Evolutionary conservation across 2,797 vertebrate genomes (phyloP).

Genomic region (Sternarchorhynchus goeldii): DNA sequence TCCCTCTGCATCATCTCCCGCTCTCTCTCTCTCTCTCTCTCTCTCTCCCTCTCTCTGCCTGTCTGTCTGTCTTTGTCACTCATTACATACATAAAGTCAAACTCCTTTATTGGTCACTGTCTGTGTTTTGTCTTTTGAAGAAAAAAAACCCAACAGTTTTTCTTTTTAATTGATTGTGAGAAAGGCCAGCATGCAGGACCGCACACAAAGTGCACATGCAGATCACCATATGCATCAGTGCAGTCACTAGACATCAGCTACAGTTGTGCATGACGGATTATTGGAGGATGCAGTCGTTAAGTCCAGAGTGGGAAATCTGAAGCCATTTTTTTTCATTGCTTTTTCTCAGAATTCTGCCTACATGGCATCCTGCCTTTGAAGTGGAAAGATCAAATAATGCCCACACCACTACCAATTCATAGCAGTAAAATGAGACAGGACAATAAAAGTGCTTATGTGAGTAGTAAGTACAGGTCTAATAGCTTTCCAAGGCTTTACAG

Average conservation of each 20-base stretch:
- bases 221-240: background rate
- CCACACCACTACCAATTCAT: constrained; percentile 54
- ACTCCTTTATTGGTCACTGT: constrained; percentile 12
- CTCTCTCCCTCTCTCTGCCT: background rate
- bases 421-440: constrained; percentile 47
- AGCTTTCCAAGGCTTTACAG: constrained; percentile 28
- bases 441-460: constrained; percentile 40
- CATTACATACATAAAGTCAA: background rate
- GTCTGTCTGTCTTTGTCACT: no score
- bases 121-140: constrained; percentile 30
- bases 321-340: background rate
- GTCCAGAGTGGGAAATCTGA: constrained; percentile 11
- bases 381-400: constrained; percentile 44
- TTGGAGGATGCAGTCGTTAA: background rate
- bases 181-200: background rate
- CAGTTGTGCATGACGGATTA: background rate
- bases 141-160: background rate
- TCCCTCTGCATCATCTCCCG: constrained; percentile 20
- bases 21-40: background rate
- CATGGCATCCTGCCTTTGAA: constrained; percentile 27
- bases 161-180: background rate
- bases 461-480: constrained; percentile 17
- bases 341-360: constrained; percentile 10
- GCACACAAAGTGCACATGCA: background rate
- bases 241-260: background rate